Evolutionary conservation across 1,140 invertebrate genomes (phyloP).

Genomic region (Temnothorax longispinosus): DNA sequence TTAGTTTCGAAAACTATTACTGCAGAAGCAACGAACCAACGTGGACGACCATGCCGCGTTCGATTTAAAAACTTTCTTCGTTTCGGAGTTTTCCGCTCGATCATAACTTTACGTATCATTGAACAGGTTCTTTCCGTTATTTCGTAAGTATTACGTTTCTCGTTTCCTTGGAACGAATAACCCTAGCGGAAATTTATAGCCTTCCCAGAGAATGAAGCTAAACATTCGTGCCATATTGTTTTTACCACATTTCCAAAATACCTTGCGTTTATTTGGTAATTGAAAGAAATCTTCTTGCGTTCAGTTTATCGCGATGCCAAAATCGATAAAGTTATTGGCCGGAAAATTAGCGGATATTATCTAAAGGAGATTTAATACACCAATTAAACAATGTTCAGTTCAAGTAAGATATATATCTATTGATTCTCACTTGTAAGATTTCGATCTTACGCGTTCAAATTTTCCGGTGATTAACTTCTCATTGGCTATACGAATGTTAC

Average conservation of each 20-base stretch:
- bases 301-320: not conserved
- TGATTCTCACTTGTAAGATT: not conserved
- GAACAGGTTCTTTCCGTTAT: constrained; percentile 66
- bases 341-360: not conserved
- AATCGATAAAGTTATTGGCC: not conserved
- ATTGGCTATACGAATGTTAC: not conserved
- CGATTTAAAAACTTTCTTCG: constrained; percentile 70
- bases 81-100: constrained; percentile 62
- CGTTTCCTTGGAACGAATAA: constrained; percentile 59
- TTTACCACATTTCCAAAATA: constrained; percentile 24
- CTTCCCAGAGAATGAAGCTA: constrained; percentile 6
- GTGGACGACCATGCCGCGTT: constrained; percentile 58
- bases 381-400: not conserved
- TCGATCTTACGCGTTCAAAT: not conserved
- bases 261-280: not conserved
- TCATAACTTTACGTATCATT: constrained; percentile 71
- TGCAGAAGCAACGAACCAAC: constrained; percentile 54
- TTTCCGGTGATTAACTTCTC: not conserved
- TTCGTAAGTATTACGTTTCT: constrained; percentile 48
- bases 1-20: constrained; percentile 55
- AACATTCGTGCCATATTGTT: constrained; percentile 10
- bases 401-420: not conserved
- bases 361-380: not conserved
- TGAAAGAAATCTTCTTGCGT: not conserved
- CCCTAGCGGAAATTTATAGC: constrained; percentile 26